phyloP scores from a whole-genome alignment of 2,888 invertebrate genomes.

The Holacanthella duospinosa region DNA sequence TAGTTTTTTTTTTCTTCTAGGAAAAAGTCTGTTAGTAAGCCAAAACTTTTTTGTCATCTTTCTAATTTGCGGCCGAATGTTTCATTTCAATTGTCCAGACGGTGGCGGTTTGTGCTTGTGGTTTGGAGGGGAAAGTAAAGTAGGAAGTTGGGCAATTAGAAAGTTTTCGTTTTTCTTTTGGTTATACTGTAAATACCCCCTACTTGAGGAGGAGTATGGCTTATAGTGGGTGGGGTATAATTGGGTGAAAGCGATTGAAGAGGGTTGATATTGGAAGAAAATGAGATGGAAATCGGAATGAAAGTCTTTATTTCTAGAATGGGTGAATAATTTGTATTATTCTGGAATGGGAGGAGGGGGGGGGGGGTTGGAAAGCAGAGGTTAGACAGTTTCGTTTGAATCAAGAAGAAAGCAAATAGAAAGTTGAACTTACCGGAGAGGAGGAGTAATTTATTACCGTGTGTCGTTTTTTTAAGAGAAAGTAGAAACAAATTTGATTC shows the following conservation, averaged over 20 bases:
- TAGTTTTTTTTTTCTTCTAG: slow-evolving; percentile 17
- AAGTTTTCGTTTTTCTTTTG: background rate
- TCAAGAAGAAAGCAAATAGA: background rate
- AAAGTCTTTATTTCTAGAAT: background rate
- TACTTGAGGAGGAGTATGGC: background rate
- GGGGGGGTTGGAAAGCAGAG: background rate
- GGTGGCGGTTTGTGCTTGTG: no score
- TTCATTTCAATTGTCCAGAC: slow-evolving; percentile 25
- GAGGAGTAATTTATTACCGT: slow-evolving; percentile 1
- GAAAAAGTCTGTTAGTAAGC: slow-evolving; percentile 19
- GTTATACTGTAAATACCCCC: background rate
- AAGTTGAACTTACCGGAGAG: background rate
- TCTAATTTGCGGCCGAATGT: slow-evolving; percentile 36
- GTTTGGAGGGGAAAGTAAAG: background rate
- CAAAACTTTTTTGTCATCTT: slow-evolving; percentile 29
- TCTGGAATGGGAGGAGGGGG: background rate
- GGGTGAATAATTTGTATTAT: background rate
- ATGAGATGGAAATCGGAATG: background rate
- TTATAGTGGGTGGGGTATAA: background rate
- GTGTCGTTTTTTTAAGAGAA: slow-evolving; percentile 5
- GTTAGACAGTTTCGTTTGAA: background rate
- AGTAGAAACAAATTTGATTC: slow-evolving; percentile 6
- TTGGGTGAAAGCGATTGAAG: no score
- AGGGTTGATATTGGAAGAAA: no score
- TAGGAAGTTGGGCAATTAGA: slow-evolving; percentile 8